Conservation (phyloP, 2,113 vertebrate genomes). For the Anhinga anhinga region DNA sequence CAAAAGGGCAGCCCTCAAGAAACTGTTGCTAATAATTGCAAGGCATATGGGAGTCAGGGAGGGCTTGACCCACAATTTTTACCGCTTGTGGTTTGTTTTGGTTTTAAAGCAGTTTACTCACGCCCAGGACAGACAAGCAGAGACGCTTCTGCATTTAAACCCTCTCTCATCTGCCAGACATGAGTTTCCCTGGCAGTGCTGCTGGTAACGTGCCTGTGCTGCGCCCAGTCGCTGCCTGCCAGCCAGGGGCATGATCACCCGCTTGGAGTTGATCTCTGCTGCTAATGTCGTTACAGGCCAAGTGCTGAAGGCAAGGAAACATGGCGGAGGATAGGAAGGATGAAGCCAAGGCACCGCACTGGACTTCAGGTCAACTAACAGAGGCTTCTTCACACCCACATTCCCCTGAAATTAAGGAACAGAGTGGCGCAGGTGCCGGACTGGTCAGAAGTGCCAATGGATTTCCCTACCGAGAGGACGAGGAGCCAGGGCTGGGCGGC, state of each 20-base stretch:
- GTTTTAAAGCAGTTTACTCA: not conserved
- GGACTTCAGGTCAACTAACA: conserved; percentile 84
- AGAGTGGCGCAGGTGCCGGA: conserved; percentile 69
- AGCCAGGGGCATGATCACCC: not conserved
- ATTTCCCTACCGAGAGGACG: conserved; percentile 82
- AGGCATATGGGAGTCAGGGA: not conserved
- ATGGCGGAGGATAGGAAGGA: conserved; percentile 96
- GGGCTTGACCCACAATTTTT: not conserved
- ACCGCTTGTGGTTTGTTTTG: not conserved
- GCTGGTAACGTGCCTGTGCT: not conserved
- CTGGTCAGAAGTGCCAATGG: conserved; percentile 89
- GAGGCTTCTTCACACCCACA: conserved; percentile 76
- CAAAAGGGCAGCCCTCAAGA: not conserved
- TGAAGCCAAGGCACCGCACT: conserved; percentile 87
- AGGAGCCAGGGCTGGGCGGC: conserved; percentile 79
- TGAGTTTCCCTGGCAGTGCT: not conserved
- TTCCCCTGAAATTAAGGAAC: conserved; percentile 82
- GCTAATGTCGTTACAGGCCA: conserved; percentile 56
- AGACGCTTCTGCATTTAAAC: not conserved
- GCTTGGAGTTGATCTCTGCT: not conserved
- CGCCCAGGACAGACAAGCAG: not conserved
- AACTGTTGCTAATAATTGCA: not conserved
- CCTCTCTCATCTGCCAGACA: not conserved
- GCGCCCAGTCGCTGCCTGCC: not conserved
- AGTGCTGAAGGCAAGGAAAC: conserved; percentile 35